Base-by-base conservation (phyloP, 2,888 invertebrate genomes). In the Platycnemis pennipes region DNA sequence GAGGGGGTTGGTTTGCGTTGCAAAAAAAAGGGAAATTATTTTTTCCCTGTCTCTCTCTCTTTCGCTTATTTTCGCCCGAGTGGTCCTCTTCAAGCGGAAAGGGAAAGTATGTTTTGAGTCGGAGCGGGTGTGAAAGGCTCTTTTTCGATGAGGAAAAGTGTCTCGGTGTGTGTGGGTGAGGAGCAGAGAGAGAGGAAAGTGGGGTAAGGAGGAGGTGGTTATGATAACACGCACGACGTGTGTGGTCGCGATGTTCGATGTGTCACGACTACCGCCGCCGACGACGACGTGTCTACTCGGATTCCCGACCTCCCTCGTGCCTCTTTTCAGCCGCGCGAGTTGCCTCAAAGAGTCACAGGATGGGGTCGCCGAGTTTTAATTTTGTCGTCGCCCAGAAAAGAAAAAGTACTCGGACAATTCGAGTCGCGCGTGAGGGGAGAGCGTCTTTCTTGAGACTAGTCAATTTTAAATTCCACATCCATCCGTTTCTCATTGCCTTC, bases 41-140 rank as follows among this genome's bases (percentile, higher is more conserved):
- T 63, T 63, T 26, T 63, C n/a, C n/a, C 26, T n/a, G 22, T n/a
- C 19, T 63, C 16, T 46, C 49, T 45, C 31, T 22, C 37, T 89
- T 53, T 37, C 37, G 26, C 53, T 13, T 53, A 49, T 88, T n/a
- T 49, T 88, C 49, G 46, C 8, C 22, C 45, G n/a, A 87, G 44
- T 46, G 44, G 87, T 44, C 45, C 45, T 44, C 46, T 87, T 46
- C 87, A 26, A 46, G 87, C 87, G 45, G 87, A 46, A 45, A 87
- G 87, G 87, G n/a, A 87, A 87, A 46, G 87, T 46, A 46, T 87
- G 87, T 87, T 87, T 87, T 87, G 46, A 87, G 46, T 87, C 46
- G 46, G 87, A 37, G 46, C 44, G 87, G 87, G 87, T 44, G 87
- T 44, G 45, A 45, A 77, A 77, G 77, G 77, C 37, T 37, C 31